Conservation (phyloP, 2,113 vertebrate genomes). For the Heptranchias perlo region DNA sequence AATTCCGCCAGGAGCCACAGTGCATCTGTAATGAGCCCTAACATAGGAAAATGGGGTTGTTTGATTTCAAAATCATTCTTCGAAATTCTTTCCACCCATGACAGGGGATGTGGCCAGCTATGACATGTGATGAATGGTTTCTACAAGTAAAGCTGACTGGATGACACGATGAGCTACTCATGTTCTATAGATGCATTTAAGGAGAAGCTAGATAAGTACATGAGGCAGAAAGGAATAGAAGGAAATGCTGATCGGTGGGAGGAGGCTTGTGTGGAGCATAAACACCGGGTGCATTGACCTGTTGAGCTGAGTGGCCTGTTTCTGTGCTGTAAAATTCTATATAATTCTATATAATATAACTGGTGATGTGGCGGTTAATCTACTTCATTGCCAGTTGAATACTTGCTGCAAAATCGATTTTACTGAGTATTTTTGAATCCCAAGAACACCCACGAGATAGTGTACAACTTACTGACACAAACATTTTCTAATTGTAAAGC, state of each 20-base stretch:
- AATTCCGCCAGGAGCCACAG: no score
- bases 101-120: background rate
- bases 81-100: background rate
- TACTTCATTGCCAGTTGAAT: background rate
- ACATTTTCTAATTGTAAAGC: background rate
- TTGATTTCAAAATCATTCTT: background rate
- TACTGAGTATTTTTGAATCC: background rate
- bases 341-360: background rate
- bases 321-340: no score
- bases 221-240: background rate
- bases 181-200: background rate
- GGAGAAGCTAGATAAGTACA: background rate
- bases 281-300: no score
- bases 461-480: background rate
- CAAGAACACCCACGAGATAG: background rate
- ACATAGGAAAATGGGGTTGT: background rate
- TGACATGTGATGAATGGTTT: background rate
- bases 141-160: background rate
- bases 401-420: background rate
- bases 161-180: background rate
- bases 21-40: background rate
- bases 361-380: background rate
- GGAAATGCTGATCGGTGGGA: no score
- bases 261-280: no score
- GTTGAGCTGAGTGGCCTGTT: no score